Evolutionary conservation across 2,888 invertebrate species (phyloP), one percentile per base, ranked within the genome.

Genomic region (Cartodere bifasciata): DNA sequence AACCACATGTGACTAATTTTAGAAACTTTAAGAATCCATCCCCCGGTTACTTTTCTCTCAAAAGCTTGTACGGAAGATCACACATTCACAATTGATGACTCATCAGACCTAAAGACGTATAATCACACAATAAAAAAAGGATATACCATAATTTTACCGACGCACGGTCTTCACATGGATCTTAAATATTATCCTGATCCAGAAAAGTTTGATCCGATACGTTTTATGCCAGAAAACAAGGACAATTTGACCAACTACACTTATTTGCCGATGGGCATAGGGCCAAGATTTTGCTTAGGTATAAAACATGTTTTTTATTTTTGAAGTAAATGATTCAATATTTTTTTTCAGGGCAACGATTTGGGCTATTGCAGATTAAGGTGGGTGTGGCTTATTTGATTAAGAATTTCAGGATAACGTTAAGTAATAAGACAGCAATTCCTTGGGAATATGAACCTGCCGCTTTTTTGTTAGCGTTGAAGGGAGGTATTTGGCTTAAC

Each of bases 181-280:
- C 42, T 49, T 2, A 45, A 55, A 25, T 53, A 53, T 44, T 63
- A 50, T 35, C 51, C 56, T 2, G 47, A 60, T 13, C 62, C 63
- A 0, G 45, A 55, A 10, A 45, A 44, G 31, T 64, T 56, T 39
- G 50, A 55, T 36, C 63, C 63, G 1, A 58, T 57, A 15, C 40
- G 61, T 13, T 61, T 61, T 45, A 42, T 43, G 3, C 47, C 47
- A 2, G 51, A 53, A 30, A 45, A 43, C 7, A 51, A 50, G 21
- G 39, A 43, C 1, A 41, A 44, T 6, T 34, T 47, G 4, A 43
- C 41, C 10, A 53, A 49, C 21, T 51, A 42, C 29, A 38, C 41
- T 3, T 55, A 38, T 38, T 24, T 54, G 26, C 47, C 50, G 0
- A 55, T 54, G 32, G 52, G 53, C 4, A 50, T 49, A 22, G 56